phyloP scores from a whole-genome alignment of 2,113 vertebrate species.

The Microcebus ravelobensis region DNA sequence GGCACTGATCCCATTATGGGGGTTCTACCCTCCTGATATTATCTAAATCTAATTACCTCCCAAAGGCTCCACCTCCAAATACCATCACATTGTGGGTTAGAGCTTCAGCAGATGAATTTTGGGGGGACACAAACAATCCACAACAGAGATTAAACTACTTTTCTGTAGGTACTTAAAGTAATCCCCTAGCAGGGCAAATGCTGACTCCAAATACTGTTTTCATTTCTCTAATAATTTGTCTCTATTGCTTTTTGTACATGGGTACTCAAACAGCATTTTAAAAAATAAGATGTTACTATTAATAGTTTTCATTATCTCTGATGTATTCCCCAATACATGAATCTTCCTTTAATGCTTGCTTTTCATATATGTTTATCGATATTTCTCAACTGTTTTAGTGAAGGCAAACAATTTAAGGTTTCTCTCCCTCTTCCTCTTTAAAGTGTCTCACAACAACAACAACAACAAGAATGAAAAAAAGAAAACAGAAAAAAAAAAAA shows the following conservation, averaged over 20 bases:
- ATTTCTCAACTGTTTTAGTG: slow-evolving; percentile 50
- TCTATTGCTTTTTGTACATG: slow-evolving; percentile 47
- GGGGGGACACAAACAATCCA: not conserved
- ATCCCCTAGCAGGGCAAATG: slow-evolving; percentile 5
- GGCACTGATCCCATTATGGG: not conserved
- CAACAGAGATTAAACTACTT: slow-evolving; percentile 1
- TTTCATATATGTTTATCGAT: slow-evolving; percentile 61
- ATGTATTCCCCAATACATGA: slow-evolving; percentile 13
- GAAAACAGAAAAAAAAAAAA: not conserved
- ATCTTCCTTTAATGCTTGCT: slow-evolving; percentile 30
- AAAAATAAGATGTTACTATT: slow-evolving; percentile 40
- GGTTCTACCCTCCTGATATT: not conserved
- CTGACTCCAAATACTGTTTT: slow-evolving; percentile 51
- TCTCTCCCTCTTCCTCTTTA: not conserved
- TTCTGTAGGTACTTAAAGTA: not conserved
- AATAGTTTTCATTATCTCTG: slow-evolving; percentile 19
- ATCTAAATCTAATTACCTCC: not conserved
- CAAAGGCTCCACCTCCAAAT: not conserved
- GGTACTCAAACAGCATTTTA: slow-evolving; percentile 9
- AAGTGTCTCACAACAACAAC: not conserved
- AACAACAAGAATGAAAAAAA: not conserved
- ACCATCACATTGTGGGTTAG: not conserved
- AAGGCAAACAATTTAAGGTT: slow-evolving; percentile 48
- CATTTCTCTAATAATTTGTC: slow-evolving; percentile 40
- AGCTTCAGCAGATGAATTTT: not conserved